Evolutionary conservation across 2,797 vertebrate genomes (phyloP).

Genomic region (Ctenopoma kingsleyae): DNA sequence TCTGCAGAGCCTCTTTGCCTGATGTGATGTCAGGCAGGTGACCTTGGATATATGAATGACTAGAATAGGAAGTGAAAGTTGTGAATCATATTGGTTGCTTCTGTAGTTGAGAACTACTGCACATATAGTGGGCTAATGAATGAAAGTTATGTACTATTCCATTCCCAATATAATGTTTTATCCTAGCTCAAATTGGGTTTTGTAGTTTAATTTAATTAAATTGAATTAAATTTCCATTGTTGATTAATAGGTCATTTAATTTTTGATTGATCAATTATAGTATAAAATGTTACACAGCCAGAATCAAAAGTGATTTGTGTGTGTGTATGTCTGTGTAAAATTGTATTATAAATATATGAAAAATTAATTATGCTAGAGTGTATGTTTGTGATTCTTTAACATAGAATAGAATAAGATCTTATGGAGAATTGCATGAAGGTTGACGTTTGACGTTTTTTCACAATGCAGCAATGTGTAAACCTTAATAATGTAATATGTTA

Average conservation of each 20-base stretch:
- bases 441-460: neutral
- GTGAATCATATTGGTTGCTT: neutral
- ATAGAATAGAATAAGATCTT: neutral
- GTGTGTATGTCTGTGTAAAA: neutral
- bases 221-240: too few species aligned
- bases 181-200: too few species aligned
- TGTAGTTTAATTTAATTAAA: too few species aligned
- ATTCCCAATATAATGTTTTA: too few species aligned
- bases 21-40: neutral
- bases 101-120: neutral
- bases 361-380: too few species aligned
- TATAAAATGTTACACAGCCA: too few species aligned
- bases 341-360: too few species aligned
- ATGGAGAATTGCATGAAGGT: neutral
- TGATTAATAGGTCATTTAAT: too few species aligned
- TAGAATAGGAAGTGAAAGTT: neutral
- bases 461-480: neutral
- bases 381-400: neutral
- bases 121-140: too few species aligned
- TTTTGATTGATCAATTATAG: too few species aligned
- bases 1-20: neutral
- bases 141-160: too few species aligned
- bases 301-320: neutral
- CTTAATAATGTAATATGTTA: too few species aligned
- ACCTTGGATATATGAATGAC: neutral